These are phyloP conservation scores for Mythimna lalbum DNA, from an alignment of 2,888 invertebrate species.

Conservation along the genomic window DNA sequence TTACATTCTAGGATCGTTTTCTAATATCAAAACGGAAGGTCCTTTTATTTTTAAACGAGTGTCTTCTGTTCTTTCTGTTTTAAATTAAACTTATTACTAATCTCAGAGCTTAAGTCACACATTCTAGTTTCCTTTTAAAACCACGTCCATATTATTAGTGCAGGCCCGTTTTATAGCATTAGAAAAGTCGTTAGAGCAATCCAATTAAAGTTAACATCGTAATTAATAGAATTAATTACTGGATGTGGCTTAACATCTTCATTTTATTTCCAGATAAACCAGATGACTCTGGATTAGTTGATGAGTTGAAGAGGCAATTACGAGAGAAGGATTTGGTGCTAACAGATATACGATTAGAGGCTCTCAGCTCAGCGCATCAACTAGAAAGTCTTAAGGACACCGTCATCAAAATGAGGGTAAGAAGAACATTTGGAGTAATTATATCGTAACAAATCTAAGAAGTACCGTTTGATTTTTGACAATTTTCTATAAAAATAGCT, in stretches of 20 bases:
- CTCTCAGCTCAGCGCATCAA: slow-evolving; percentile 99
- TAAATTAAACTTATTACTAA: background rate
- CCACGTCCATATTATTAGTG: slow-evolving; percentile 21
- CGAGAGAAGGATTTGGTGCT: slow-evolving; percentile 98
- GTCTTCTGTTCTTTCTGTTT: background rate
- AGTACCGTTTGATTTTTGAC: too few relatives aligned
- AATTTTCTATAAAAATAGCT: too few relatives aligned
- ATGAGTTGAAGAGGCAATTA: slow-evolving; percentile 97
- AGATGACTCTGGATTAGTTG: slow-evolving; percentile 90
- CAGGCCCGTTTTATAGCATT: slow-evolving; percentile 39
- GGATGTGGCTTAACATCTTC: slow-evolving; percentile 39
- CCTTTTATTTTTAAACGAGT: too few relatives aligned
- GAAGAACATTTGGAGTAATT: slow-evolving; percentile 67
- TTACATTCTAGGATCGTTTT: too few relatives aligned
- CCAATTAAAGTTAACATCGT: slow-evolving; percentile 46
- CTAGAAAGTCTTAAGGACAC: slow-evolving; percentile 98
- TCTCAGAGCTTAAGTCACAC: background rate
- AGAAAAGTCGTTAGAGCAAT: slow-evolving; percentile 18
- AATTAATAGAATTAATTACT: slow-evolving; percentile 49
- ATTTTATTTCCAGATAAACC: slow-evolving; percentile 85
- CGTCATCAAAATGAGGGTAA: slow-evolving; percentile 98
- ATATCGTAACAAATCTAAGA: background rate
- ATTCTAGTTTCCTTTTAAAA: slow-evolving; percentile 33
- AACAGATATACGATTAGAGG: slow-evolving; percentile 98
- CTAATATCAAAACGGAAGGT: too few relatives aligned